Evolutionary conservation across 2,888 invertebrate genomes (phyloP).

Genomic region (Seladonia tumulorum): DNA sequence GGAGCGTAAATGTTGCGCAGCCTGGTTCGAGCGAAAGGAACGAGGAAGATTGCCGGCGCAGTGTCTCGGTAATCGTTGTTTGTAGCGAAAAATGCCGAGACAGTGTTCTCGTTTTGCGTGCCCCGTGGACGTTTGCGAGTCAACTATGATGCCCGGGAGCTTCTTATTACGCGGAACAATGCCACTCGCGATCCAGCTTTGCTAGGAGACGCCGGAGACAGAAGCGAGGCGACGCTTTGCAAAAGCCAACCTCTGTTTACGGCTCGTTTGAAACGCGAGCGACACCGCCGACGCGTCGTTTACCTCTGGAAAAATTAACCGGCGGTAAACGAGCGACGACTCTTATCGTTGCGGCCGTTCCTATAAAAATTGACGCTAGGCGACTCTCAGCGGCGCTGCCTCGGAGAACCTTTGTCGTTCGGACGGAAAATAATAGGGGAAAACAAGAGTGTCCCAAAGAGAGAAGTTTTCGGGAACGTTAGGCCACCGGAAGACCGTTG

Average conservation of each 20-base stretch:
- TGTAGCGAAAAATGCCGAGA: neutral
- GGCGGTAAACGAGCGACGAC: neutral
- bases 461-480: neutral
- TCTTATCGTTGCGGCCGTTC: neutral
- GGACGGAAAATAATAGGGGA: too few relatives aligned
- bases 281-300: neutral
- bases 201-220: neutral
- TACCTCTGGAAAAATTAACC: neutral
- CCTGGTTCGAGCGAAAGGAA: neutral
- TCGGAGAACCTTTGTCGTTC: neutral
- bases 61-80: neutral
- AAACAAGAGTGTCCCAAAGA: neutral
- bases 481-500: neutral
- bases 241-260: neutral
- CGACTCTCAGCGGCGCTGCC: neutral
- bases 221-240: neutral
- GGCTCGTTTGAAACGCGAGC: neutral
- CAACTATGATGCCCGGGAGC: neutral
- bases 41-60: neutral
- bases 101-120: neutral
- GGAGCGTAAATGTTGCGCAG: neutral
- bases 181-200: neutral
- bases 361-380: neutral
- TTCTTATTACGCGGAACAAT: conserved; percentile 8
- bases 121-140: neutral